Evolutionary conservation across 92 coral and sea anemone genomes (phyloP), one percentile per base, ranked within the genome.

Genomic region (Galaxea fascicularis): DNA sequence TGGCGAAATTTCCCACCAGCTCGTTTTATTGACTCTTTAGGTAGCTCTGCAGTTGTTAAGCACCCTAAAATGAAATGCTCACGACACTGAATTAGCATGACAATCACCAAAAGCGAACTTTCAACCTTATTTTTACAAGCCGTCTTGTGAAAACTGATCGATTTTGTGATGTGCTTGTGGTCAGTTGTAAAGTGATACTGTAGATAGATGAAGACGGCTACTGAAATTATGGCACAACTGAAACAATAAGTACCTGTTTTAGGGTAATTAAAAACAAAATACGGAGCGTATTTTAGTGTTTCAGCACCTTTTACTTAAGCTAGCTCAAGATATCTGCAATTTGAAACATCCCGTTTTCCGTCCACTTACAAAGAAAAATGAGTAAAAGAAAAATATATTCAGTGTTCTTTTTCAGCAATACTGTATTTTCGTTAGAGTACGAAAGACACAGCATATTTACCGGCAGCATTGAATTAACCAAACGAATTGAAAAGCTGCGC

Each of bases 21-120:
- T 70, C 70, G 78, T 82, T 70, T 45, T 69, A 81, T 54, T 70
- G 73, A 71, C 78, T 27, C 74, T 35, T 6, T 52, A 53, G 65
- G 18, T 49, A 80, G 8, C 59, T 82, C 58, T 82, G 77, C 63
- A 41, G 41, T 71, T 31, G 67, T 21, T 70, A 56, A 52, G 60
- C 58, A 71, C 86, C 77, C 17, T 17, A 29, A 82, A 57, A 82
- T 67, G 85, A 70, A 71, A 57, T 25, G 46, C 24, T 30, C 73
- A 82, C 27, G 68, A 71, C 86, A 68, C 17, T 18, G 75, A 45
- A 70, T 82, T 82, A 30, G 26, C 78, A 71, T 82, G 25, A 82
- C 69, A 69, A 71, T 69, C 25, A 59, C 78, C 57, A 70, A 78
- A 70, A 70, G 78, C 47, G 70, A 24, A 14, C 77, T 26, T 57